Conservation (phyloP, 2,113 vertebrate genomes). For the Cavia porcellus region DNA sequence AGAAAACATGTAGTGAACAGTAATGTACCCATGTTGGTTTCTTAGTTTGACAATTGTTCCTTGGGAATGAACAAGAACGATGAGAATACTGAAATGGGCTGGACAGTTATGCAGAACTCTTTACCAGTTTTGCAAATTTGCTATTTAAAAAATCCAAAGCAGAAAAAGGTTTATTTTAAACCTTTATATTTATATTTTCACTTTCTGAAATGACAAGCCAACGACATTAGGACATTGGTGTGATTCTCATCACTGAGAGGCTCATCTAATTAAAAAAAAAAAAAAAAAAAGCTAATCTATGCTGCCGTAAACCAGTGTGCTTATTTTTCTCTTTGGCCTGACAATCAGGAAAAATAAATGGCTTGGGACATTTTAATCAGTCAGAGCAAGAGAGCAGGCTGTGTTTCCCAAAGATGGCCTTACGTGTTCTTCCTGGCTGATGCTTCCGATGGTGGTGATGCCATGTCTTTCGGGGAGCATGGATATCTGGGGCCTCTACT, state of each 20-base stretch:
- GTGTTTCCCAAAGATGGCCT: neutral
- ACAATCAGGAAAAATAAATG: neutral
- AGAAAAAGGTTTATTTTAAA: neutral
- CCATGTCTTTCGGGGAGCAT: neutral
- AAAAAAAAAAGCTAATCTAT: neutral
- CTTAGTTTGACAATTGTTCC: neutral
- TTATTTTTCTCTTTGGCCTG: neutral
- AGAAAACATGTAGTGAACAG: neutral
- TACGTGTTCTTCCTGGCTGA: neutral
- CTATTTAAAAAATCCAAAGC: neutral
- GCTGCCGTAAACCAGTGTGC: neutral
- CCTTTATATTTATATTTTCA: neutral
- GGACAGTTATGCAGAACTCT: neutral
- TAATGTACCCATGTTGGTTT: neutral
- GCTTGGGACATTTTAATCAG: neutral
- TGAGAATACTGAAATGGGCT: neutral
- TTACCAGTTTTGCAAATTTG: conserved; percentile 6
- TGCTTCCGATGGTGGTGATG: too few species aligned
- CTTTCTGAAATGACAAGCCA: neutral
- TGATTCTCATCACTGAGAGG: neutral
- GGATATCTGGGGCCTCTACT: neutral
- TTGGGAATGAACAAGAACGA: neutral
- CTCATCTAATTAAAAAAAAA: neutral
- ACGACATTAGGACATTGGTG: neutral
- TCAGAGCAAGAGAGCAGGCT: neutral